Evolutionary conservation across 2,888 invertebrate species (phyloP).

Genomic region (Hyposoter didymator): DNA sequence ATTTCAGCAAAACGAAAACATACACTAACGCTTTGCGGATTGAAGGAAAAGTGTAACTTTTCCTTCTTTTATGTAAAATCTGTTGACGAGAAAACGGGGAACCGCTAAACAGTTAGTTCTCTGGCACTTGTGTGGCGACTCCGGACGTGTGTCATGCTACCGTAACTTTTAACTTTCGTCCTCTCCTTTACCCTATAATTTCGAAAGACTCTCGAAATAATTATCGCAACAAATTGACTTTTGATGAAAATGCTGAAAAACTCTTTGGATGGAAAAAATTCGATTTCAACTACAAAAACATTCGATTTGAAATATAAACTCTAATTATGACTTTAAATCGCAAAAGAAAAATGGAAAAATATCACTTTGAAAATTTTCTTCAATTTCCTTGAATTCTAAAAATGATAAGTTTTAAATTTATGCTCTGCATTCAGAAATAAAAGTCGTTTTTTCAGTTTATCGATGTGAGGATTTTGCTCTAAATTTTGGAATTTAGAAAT

Average conservation of each 20-base stretch:
- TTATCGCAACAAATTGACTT: conserved; percentile 5
- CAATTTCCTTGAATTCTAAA: background rate
- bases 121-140: conserved; percentile 3
- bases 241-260: background rate
- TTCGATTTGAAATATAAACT: background rate
- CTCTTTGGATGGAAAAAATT: background rate
- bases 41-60: background rate
- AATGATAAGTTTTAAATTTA: background rate
- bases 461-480: background rate
- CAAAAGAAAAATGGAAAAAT: background rate
- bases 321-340: background rate
- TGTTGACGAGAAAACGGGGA: background rate
- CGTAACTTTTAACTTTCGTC: background rate
- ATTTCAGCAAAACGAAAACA: background rate
- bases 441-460: background rate
- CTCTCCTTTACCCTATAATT: background rate
- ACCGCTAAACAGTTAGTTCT: background rate
- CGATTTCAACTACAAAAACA: background rate
- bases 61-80: background rate
- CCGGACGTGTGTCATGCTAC: background rate
- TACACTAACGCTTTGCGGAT: background rate
- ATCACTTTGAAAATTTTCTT: background rate
- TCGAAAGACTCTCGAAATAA: background rate
- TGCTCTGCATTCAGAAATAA: background rate
- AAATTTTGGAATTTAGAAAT: background rate